Evolutionary conservation across 2,113 vertebrate genomes (phyloP).

Genomic region (Jaculus jaculus): DNA sequence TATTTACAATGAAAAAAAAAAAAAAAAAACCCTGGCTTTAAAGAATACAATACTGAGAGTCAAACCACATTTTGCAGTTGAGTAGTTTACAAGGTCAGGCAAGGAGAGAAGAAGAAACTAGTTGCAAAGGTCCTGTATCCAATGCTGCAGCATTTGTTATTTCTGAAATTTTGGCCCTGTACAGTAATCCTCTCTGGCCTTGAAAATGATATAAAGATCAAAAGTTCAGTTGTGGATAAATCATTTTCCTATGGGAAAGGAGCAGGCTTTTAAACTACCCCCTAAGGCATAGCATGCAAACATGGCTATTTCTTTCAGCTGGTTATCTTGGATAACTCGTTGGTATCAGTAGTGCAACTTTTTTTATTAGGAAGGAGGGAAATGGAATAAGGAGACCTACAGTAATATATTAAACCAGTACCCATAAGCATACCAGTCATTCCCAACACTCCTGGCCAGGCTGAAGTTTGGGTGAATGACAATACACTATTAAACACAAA

Average conservation of each 20-base stretch:
- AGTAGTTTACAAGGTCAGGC: conserved; percentile 55
- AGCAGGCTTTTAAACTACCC: not conserved
- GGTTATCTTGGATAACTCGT: not conserved
- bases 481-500: too few species aligned
- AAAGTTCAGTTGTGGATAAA: conserved; percentile 5
- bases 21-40: not conserved
- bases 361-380: too few species aligned
- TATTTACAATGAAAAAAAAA: conserved; percentile 16
- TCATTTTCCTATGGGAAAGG: conserved; percentile 24
- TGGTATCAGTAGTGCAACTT: not conserved
- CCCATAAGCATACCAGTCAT: too few species aligned
- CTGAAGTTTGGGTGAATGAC: too few species aligned
- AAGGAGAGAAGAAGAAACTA: conserved; percentile 30
- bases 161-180: conserved; percentile 32
- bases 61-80: conserved; percentile 24
- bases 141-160: not conserved
- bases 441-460: too few species aligned
- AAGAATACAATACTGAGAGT: conserved; percentile 8
- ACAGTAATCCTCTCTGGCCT: not conserved
- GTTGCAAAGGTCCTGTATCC: conserved; percentile 1
- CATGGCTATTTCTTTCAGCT: not conserved
- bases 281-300: not conserved
- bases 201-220: conserved; percentile 3
- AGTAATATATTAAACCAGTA: too few species aligned
- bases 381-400: too few species aligned